Evolutionary conservation across 2,888 invertebrate genomes (phyloP), one percentile per base, ranked within the genome.

Genomic region (Volucella bombylans): DNA sequence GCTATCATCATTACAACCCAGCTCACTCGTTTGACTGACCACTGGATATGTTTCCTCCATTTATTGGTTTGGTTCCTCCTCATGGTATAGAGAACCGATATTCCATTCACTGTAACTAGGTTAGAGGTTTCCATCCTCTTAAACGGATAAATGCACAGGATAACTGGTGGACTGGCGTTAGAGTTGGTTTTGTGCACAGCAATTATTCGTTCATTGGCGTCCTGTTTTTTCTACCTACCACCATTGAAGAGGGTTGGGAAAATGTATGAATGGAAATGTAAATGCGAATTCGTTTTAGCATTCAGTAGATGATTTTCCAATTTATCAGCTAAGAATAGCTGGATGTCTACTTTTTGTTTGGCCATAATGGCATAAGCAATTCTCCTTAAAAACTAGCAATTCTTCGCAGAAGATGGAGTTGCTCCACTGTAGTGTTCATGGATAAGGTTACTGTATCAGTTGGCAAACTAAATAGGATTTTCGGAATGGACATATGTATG

Each of bases 71-170:
- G 31, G 31, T 31, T 31, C 31, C 6, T 52, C 15, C 47, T 67
- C 10, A 54, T 59, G 74, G 52, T 71, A 68, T 72, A 55, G 67
- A 39, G 8, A 67, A 47, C 61, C 52, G 55, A 45, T 72, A 72
- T 65, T 77, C 45, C 50, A 18, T 55, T 57, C 11, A 57, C 38
- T 49, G 10, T 79, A 79, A 83, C 82, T 65, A 61, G 80, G 80
- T 80, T 74, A 83, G 52, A 39, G 74, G 61, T 65, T 41, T 39
- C 4, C 23, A 4, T 38, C 31, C 43, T 12, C 47, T 47, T 38
- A 8, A 18, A 39, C 12, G 39, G 4, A 61, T 31, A 23, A 55
- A 67, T 52, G 10, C 31, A 67, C 31, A 14, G 31, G 54, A 67
- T 54, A 67, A 23, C 9, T 23, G 23, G 4, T 45, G 4, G 54